phyloP scores from a whole-genome alignment of 2,797 vertebrate genomes.

The Champsocephalus esox region DNA sequence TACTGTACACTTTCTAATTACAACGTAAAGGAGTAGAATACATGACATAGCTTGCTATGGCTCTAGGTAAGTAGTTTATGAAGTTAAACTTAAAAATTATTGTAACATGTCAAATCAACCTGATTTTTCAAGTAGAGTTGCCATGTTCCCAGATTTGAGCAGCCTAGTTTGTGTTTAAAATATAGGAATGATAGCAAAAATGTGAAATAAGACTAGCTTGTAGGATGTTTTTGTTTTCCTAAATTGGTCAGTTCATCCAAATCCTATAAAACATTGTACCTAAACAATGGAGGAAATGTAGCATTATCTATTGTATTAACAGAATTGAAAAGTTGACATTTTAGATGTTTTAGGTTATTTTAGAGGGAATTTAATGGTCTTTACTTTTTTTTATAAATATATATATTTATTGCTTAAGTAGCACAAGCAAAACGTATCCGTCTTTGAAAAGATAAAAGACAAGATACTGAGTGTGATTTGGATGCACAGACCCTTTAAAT shows the following conservation, averaged over 20 bases:
- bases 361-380: neutral
- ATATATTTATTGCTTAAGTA: neutral
- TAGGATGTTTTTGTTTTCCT: neutral
- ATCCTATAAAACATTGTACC: neutral
- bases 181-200: conserved; percentile 1
- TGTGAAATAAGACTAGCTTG: neutral
- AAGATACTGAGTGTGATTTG: neutral
- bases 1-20: neutral
- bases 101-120: neutral
- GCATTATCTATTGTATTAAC: neutral
- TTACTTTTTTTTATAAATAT: neutral
- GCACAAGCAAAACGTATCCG: neutral
- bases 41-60: neutral
- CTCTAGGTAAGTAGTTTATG: neutral
- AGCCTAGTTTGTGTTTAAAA: neutral
- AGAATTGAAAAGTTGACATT: neutral
- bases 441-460: neutral
- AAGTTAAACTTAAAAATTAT: neutral
- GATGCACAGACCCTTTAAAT: conserved; percentile 8
- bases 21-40: neutral
- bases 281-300: neutral
- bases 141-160: neutral
- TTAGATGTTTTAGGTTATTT: neutral
- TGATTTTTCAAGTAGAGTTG: neutral
- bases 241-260: conserved; percentile 6